These are phyloP conservation scores for Pheosia gnoma DNA, from an alignment of 2,888 invertebrate genomes.

Conservation along the genomic window DNA sequence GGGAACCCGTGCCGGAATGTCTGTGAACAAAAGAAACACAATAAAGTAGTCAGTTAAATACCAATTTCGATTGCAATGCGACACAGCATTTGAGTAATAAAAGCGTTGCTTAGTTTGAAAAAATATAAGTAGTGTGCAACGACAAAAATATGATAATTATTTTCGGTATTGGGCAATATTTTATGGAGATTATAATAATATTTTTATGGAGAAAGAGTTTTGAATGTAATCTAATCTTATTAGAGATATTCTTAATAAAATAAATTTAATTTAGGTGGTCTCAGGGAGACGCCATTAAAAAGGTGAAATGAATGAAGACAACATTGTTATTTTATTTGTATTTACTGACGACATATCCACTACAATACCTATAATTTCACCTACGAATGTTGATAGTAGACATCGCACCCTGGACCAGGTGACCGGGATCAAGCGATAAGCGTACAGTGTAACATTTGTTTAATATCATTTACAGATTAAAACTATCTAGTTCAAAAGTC, in stretches of 20 bases:
- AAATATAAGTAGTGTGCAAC: not conserved
- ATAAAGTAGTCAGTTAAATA: not conserved
- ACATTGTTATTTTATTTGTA: not conserved
- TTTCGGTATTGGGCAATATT: no score
- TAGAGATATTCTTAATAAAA: no score
- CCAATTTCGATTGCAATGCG: no score
- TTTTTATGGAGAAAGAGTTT: no score
- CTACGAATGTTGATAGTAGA: not conserved
- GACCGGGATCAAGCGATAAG: not conserved
- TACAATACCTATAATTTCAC: not conserved
- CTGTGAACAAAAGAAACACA: conserved; percentile 84
- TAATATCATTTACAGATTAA: not conserved
- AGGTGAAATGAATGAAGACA: no score
- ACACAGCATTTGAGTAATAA: not conserved
- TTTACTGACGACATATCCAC: not conserved
- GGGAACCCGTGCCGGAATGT: conserved; percentile 99
- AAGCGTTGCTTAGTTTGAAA: not conserved
- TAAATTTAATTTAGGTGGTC: no score
- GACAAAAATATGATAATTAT: no score
- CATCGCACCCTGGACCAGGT: not conserved
- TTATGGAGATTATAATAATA: no score
- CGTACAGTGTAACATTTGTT: not conserved
- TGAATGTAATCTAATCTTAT: no score
- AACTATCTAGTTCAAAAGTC: not conserved
- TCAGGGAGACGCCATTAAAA: no score